These are phyloP conservation scores for Etheostoma nigrum DNA, from an alignment of 2,797 vertebrate species.

Conservation along the genomic window DNA sequence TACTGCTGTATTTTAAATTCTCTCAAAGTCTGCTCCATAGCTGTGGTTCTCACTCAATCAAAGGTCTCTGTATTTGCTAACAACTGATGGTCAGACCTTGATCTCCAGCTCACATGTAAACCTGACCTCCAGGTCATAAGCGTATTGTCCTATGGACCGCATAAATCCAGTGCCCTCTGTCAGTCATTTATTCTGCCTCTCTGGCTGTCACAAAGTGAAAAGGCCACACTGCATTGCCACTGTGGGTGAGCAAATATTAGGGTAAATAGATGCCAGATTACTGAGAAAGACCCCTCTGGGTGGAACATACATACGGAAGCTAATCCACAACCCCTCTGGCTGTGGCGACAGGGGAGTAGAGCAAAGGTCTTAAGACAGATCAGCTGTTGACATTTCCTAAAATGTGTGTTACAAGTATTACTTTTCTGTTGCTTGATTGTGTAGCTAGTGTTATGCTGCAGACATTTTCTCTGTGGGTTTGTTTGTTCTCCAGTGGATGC, in stretches of 20 bases:
- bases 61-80: slow-evolving; percentile 34
- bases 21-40: slow-evolving; percentile 1
- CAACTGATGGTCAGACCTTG: slow-evolving; percentile 28
- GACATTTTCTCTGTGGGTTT: slow-evolving; percentile 35
- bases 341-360: slow-evolving; percentile 41
- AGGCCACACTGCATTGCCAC: slow-evolving; percentile 49
- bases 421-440: slow-evolving; percentile 24
- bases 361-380: slow-evolving; percentile 61
- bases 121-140: slow-evolving; percentile 39
- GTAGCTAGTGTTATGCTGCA: slow-evolving; percentile 18
- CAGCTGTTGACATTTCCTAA: slow-evolving; percentile 65
- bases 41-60: slow-evolving; percentile 23
- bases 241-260: slow-evolving; percentile 57
- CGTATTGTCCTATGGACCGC: slow-evolving; percentile 9
- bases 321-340: slow-evolving; percentile 56
- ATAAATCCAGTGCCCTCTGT: slow-evolving; percentile 26
- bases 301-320: slow-evolving; percentile 56
- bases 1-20: slow-evolving; percentile 24
- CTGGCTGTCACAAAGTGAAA: slow-evolving; percentile 48
- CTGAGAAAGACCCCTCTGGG: slow-evolving; percentile 52
- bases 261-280: slow-evolving; percentile 52
- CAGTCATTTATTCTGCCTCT: slow-evolving; percentile 23
- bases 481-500: slow-evolving; percentile 51
- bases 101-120: slow-evolving; percentile 31
- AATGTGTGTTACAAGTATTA: slow-evolving; percentile 31